These are phyloP conservation scores for Maniola jurtina DNA, from an alignment of 1,140 invertebrate species.

Conservation along the genomic window DNA sequence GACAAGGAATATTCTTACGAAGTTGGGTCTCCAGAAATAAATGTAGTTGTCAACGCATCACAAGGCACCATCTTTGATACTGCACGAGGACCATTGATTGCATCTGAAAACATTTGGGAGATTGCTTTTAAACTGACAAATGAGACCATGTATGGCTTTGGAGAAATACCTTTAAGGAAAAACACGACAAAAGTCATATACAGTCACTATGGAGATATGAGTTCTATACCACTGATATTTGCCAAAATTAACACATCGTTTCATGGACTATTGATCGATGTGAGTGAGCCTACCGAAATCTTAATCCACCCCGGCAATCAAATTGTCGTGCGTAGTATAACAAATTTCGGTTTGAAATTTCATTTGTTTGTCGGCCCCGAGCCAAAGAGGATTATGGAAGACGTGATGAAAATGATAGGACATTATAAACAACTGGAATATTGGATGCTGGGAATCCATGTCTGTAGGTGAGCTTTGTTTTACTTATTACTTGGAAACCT, in stretches of 20 bases:
- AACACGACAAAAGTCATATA: slow-evolving; percentile 58
- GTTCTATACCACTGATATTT: slow-evolving; percentile 60
- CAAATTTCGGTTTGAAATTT: slow-evolving; percentile 50
- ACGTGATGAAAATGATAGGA: slow-evolving; percentile 49
- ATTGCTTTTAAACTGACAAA: slow-evolving; percentile 61
- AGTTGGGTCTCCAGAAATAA: slow-evolving; percentile 55
- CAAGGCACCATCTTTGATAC: slow-evolving; percentile 60
- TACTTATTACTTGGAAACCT: not conserved
- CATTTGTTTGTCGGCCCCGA: slow-evolving; percentile 65
- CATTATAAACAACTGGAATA: slow-evolving; percentile 48
- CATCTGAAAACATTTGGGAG: slow-evolving; percentile 68
- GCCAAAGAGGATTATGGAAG: slow-evolving; percentile 61
- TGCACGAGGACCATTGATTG: slow-evolving; percentile 60
- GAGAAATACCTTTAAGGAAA: slow-evolving; percentile 55
- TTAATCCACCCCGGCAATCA: slow-evolving; percentile 44
- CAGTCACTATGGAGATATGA: slow-evolving; percentile 43
- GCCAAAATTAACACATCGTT: slow-evolving; percentile 51
- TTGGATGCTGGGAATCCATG: slow-evolving; percentile 69
- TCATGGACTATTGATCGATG: slow-evolving; percentile 60
- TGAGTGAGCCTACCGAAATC: slow-evolving; percentile 54
- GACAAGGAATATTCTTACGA: slow-evolving; percentile 52
- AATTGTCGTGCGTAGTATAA: slow-evolving; percentile 58
- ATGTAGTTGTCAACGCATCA: slow-evolving; percentile 44
- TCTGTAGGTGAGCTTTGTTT: slow-evolving; percentile 54
- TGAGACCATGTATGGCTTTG: slow-evolving; percentile 62